Evolutionary conservation across 2,888 invertebrate genomes (phyloP), one percentile per base, ranked within the genome.

Genomic region (Zelleria hepariella): DNA sequence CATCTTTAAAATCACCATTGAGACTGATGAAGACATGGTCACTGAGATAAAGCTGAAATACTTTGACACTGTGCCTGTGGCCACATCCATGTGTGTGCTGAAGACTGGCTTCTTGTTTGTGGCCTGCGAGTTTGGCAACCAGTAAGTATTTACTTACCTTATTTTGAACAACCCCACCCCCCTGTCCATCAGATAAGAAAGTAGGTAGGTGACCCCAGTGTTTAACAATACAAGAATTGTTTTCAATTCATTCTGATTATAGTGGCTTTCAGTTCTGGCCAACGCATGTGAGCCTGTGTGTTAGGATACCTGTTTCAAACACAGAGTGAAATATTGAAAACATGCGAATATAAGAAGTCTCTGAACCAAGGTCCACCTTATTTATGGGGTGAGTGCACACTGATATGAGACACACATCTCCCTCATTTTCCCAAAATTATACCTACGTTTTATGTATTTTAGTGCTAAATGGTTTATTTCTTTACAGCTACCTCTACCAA

Each of bases 61-160:
- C 84, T 99, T 99, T 83, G 99, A 99, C 77, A 99, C 99, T 0
- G 98, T 99, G 2, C 98, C 99, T 6, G 97, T 98, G 2, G 97
- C 99, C 0, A 92, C 96, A 20, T 93, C 98, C 0, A 96, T 99
- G 96, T 98, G 98, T 86, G 99, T 99, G 26, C 87, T 99, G 62
- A 99, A 99, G 81, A 99, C 99, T 60, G 99, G 99, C 2, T 99
- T 99, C 78, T 87, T 99, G 20, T 99, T 99, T 88, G 96, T 99
- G 8, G 99, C 99, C 1, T 95, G 97, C 26, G 99, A 99, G 87
- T 99, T 99, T 92, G 99, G 99, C 70, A 99, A 99, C 89, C 99
- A 99, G 98, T 98, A 90, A 95, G 98, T 95, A 73, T 70, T 62
- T 58, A 42, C n/a, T 51, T 60, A 55, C 25, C 32, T 32, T 62